phyloP scores from a whole-genome alignment of 2,888 invertebrate genomes.

The Cosmopolites sordidus region DNA sequence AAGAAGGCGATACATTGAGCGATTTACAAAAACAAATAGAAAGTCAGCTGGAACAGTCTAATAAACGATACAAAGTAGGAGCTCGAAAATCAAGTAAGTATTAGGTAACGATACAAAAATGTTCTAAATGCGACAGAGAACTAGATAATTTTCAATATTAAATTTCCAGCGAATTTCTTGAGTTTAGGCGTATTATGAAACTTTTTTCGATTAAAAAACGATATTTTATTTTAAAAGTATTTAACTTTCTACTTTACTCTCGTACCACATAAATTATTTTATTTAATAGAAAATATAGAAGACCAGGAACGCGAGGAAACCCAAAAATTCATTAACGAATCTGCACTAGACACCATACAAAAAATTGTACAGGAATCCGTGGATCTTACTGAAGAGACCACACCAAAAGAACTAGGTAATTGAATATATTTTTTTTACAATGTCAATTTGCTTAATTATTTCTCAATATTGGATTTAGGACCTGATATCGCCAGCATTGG shows the following conservation, averaged over 20 bases:
- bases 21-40: conserved; percentile 86
- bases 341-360: conserved; percentile 48
- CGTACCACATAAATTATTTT: too few species aligned
- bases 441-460: too few species aligned
- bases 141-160: too few species aligned
- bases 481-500: conserved; percentile 79
- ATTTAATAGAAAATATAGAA: conserved; percentile 4
- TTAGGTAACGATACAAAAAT: too few species aligned
- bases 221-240: too few species aligned
- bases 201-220: too few species aligned
- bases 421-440: conserved; percentile 15
- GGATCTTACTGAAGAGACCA: not conserved
- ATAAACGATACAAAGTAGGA: not conserved
- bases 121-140: too few species aligned
- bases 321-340: conserved; percentile 49
- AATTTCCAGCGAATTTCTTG: too few species aligned
- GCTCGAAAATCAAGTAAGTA: not conserved
- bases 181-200: too few species aligned
- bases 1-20: conserved; percentile 63
- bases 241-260: too few species aligned
- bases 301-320: conserved; percentile 42
- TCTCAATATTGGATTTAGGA: conserved; percentile 46
- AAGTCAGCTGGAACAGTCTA: conserved; percentile 53
- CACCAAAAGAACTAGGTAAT: conserved; percentile 44
- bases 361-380: conserved; percentile 42